phyloP scores from a whole-genome alignment of 2,888 invertebrate genomes.

The Drosophila parthenogenetica region DNA sequence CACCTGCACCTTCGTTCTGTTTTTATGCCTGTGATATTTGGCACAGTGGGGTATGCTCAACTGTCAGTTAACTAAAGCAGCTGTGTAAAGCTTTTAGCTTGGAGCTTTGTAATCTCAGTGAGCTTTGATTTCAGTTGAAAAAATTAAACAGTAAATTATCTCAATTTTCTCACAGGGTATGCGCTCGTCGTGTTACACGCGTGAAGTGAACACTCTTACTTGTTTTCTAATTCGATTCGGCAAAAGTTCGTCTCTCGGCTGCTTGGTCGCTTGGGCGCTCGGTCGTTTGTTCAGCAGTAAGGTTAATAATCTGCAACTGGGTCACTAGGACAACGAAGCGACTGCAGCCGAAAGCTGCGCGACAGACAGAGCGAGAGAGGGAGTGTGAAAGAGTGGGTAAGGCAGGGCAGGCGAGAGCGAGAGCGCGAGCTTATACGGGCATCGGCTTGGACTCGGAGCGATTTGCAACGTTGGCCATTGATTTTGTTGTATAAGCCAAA shows the following conservation, averaged over 20 bases:
- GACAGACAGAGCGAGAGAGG: conserved; percentile 20
- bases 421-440: conserved; percentile 23
- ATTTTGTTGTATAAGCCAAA: conserved; percentile 73
- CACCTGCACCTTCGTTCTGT: conserved; percentile 34
- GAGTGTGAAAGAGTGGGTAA: conserved; percentile 17
- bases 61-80: too few species aligned
- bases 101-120: not conserved
- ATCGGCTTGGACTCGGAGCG: conserved; percentile 47
- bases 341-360: conserved; percentile 70
- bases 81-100: too few species aligned
- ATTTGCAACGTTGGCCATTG: conserved; percentile 73
- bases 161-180: too few species aligned
- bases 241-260: conserved; percentile 33
- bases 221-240: conserved; percentile 60
- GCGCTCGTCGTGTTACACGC: not conserved
- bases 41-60: not conserved
- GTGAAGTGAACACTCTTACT: conserved; percentile 44
- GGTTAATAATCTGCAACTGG: conserved; percentile 85
- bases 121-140: too few species aligned
- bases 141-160: too few species aligned
- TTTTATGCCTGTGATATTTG: conserved; percentile 17
- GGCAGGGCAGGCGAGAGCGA: conserved; percentile 9
- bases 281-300: conserved; percentile 42
- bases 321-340: conserved; percentile 83
- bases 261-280: conserved; percentile 6